A percentile compares a stretch with the other conserved stretches of the same genome.
Evolutionary conservation across 2,797 vertebrate genomes (phyloP).

Genomic region (Lophotriccus pileatus): DNA sequence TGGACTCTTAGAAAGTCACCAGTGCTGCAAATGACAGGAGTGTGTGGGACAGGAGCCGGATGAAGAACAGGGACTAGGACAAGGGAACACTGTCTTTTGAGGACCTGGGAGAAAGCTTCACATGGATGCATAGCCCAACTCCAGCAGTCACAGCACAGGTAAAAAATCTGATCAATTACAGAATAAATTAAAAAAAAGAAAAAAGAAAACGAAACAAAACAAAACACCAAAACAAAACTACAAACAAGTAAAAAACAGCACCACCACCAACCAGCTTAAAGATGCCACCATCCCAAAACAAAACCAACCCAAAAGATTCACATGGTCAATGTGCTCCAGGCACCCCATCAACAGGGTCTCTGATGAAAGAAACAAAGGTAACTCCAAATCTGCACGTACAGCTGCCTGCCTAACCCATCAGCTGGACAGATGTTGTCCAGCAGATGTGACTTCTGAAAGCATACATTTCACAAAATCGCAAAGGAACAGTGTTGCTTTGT

Average conservation of each 20-base stretch:
- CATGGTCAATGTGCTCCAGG: neutral
- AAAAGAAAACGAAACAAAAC: too few relatives aligned
- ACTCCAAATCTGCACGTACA: neutral
- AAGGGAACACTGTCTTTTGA: neutral
- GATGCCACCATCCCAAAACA: neutral
- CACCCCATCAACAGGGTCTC: neutral
- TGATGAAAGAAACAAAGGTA: neutral
- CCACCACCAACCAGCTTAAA: neutral
- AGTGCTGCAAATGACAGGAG: rapidly evolving
- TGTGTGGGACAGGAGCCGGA: rapidly evolving
- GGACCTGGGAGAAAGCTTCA: neutral
- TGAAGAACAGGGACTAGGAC: neutral
- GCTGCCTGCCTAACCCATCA: neutral
- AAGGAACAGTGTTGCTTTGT: neutral
- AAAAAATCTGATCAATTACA: neutral
- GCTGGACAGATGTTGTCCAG: neutral
- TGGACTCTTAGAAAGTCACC: rapidly evolving
- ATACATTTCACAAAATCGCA: neutral
- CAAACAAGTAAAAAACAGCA: neutral
- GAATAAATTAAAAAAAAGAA: neutral
- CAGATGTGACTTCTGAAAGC: neutral
- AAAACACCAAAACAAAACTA: too few relatives aligned
- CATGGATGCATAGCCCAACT: neutral
- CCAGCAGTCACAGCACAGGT: rapidly evolving
- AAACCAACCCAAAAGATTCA: neutral